A percentile compares a stretch with the other conserved stretches of the same genome.
These are phyloP conservation scores for Watsonalla cultraria DNA, from an alignment of 2,888 invertebrate species.

Conservation along the genomic window DNA sequence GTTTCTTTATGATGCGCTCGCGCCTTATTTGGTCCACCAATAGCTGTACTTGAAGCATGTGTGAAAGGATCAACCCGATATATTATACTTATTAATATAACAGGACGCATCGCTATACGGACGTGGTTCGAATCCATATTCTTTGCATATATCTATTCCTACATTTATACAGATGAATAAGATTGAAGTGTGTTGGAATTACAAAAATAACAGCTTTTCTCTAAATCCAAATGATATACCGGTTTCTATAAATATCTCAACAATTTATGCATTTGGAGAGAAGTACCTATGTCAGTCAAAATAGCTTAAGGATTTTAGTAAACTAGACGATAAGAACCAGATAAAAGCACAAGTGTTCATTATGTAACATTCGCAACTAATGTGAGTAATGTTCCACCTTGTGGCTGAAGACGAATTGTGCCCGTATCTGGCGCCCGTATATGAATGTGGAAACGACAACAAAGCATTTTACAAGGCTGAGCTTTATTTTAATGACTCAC, in stretches of 20 bases:
- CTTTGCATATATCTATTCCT: too few species aligned
- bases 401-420: not conserved
- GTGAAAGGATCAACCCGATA: conserved; percentile 31
- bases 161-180: too few species aligned
- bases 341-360: too few species aligned
- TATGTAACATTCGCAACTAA: too few species aligned
- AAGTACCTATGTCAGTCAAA: too few species aligned
- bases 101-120: conserved; percentile 37
- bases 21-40: conserved; percentile 48
- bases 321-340: too few species aligned
- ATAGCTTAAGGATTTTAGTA: not conserved
- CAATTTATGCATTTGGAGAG: not conserved
- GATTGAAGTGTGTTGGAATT: too few species aligned
- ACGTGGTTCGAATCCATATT: conserved; percentile 30
- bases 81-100: conserved; percentile 20
- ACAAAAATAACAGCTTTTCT: too few species aligned
- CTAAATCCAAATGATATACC: too few species aligned
- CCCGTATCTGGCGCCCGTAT: not conserved
- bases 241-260: conserved; percentile 10
- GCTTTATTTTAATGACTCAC: conserved; percentile 8
- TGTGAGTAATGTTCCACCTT: too few species aligned
- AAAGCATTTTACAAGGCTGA: not conserved
- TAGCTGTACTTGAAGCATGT: conserved; percentile 23
- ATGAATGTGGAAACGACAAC: not conserved
- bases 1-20: conserved; percentile 29